Evolutionary conservation across 2,888 invertebrate species (phyloP).

Genomic region (Nebria salina): DNA sequence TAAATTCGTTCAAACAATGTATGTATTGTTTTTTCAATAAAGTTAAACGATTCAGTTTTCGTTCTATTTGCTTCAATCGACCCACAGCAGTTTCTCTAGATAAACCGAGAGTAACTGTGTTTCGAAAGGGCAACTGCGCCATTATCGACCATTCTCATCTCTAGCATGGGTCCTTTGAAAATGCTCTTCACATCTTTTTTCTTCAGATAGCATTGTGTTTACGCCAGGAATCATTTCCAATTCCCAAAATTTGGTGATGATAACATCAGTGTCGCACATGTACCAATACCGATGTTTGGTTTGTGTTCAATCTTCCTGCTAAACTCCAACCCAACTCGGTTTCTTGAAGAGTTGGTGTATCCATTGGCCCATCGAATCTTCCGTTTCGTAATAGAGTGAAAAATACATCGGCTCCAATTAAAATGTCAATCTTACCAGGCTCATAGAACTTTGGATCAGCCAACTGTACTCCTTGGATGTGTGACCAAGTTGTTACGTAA

Average conservation of each 20-base stretch:
- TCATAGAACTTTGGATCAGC: not conserved
- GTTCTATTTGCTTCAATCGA: not conserved
- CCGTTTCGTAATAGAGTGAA: not conserved
- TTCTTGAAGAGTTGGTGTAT: conserved; percentile 3
- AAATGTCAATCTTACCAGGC: not conserved
- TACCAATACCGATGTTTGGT: no score
- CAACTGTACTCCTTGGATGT: no score
- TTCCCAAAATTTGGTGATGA: no score
- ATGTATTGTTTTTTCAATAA: no score
- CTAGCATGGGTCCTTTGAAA: not conserved
- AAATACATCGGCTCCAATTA: no score
- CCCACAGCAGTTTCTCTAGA: not conserved
- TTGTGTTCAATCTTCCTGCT: not conserved
- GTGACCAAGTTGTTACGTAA: no score
- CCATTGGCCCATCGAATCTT: not conserved
- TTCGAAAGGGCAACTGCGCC: not conserved
- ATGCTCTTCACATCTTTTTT: no score
- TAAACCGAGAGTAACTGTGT: not conserved
- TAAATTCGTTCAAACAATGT: not conserved
- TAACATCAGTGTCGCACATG: no score
- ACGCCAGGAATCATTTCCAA: no score
- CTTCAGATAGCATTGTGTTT: no score
- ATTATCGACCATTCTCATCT: not conserved
- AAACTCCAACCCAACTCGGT: conserved; percentile 12
- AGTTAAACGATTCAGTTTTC: not conserved